Conservation (phyloP, 2,797 vertebrate species). For the Melanotaenia trifasciata region DNA sequence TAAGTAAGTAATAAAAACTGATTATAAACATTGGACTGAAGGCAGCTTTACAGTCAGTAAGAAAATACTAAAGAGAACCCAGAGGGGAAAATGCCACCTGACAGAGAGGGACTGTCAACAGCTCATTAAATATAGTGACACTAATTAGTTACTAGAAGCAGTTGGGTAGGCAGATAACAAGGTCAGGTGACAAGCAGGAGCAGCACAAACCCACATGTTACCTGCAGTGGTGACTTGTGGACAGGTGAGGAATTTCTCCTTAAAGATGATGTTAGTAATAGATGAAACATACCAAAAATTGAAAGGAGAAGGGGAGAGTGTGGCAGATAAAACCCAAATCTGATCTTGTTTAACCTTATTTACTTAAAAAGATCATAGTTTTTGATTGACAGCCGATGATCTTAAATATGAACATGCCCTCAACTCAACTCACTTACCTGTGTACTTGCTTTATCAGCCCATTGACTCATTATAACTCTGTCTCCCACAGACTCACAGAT, state of each 20-base stretch:
- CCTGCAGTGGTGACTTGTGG: constrained; percentile 9
- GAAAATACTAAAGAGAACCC: background rate
- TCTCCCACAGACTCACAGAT: background rate
- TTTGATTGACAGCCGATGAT: too few species aligned
- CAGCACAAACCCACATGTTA: background rate
- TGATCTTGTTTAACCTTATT: constrained; percentile 2
- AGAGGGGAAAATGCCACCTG: background rate
- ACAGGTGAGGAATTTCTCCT: constrained; percentile 4
- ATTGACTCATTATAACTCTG: constrained; percentile 13
- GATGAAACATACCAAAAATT: background rate
- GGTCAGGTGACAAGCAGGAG: constrained; percentile 27
- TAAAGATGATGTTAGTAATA: background rate
- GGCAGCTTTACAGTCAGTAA: constrained; percentile 7
- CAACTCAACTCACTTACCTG: constrained; percentile 42
- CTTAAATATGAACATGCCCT: constrained; percentile 26
- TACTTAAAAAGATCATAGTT: constrained; percentile 16
- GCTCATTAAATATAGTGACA: constrained; percentile 24
- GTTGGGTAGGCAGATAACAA: constrained; percentile 13
- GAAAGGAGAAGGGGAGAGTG: background rate
- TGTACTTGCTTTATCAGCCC: constrained; percentile 35
- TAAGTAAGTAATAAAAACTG: constrained; percentile 7
- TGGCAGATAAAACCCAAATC: background rate
- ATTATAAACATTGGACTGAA: constrained; percentile 7
- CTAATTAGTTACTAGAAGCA: constrained; percentile 21
- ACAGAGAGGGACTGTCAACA: constrained; percentile 17